phyloP scores from a whole-genome alignment of 2,113 vertebrate genomes.

The Tympanuchus pallidicinctus region DNA sequence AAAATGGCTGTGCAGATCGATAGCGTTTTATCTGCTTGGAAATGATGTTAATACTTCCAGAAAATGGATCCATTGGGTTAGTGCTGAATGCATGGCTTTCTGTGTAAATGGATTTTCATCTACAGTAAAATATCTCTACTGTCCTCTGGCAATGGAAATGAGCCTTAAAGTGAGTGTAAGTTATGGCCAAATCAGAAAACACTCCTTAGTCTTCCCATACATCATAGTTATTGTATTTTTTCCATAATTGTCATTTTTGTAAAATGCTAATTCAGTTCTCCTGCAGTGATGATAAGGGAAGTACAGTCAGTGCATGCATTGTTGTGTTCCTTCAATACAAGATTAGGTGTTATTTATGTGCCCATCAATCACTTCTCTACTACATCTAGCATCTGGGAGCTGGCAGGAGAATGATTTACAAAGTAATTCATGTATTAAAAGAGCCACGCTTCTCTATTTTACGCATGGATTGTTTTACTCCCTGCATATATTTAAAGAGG shows the following conservation, averaged over 20 bases:
- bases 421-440: neutral
- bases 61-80: neutral
- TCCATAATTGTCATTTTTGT: constrained; percentile 4
- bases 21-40: neutral
- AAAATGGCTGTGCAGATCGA: constrained; percentile 16
- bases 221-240: neutral
- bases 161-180: neutral
- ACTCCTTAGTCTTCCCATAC: neutral
- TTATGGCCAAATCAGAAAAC: constrained; percentile 10
- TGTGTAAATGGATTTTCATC: constrained; percentile 17
- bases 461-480: neutral
- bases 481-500: neutral
- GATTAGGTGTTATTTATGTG: neutral
- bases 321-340: neutral
- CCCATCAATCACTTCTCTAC: constrained; percentile 8
- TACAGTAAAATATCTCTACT: constrained; percentile 25
- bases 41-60: neutral
- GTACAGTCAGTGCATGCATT: neutral
- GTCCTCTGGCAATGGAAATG: constrained; percentile 18
- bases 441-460: neutral
- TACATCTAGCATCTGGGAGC: neutral
- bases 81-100: neutral
- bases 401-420: neutral
- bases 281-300: neutral
- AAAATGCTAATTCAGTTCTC: constrained; percentile 54